These are phyloP conservation scores for Ptychodera flava DNA, from an alignment of 35 echinoderm and acorn worm species.

Conservation along the genomic window DNA sequence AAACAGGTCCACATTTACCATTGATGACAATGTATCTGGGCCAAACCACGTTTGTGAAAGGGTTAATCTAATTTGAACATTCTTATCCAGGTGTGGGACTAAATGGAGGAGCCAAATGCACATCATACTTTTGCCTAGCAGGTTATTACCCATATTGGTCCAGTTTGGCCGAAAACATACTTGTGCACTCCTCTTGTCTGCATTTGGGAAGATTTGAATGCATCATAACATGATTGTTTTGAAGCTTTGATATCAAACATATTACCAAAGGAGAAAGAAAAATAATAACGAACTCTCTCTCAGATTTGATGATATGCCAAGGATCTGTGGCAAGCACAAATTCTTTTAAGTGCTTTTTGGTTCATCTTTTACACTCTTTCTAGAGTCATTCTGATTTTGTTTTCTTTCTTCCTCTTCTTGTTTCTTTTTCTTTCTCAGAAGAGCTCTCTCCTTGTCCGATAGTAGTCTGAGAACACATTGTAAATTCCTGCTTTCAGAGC, in stretches of 20 bases:
- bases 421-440: background rate
- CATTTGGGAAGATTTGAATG: background rate
- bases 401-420: background rate
- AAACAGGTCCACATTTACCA: too few relatives aligned
- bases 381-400: background rate
- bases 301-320: background rate
- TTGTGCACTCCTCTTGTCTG: too few relatives aligned
- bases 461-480: background rate
- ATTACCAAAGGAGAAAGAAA: too few relatives aligned
- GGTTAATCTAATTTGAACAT: too few relatives aligned
- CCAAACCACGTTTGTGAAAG: too few relatives aligned
- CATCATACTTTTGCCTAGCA: too few relatives aligned
- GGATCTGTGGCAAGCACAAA: background rate
- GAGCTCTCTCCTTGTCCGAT: background rate
- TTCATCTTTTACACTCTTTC: background rate
- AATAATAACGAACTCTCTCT: background rate
- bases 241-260: background rate
- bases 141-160: too few relatives aligned
- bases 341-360: background rate
- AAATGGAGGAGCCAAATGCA: too few relatives aligned
- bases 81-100: too few relatives aligned
- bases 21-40: too few relatives aligned
- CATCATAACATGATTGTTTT: background rate
- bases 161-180: too few relatives aligned
- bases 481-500: background rate